A percentile compares a stretch with the other conserved stretches of the same genome.
Evolutionary conservation across 2,113 vertebrate species (phyloP).

Genomic region (Salvator merianae): DNA sequence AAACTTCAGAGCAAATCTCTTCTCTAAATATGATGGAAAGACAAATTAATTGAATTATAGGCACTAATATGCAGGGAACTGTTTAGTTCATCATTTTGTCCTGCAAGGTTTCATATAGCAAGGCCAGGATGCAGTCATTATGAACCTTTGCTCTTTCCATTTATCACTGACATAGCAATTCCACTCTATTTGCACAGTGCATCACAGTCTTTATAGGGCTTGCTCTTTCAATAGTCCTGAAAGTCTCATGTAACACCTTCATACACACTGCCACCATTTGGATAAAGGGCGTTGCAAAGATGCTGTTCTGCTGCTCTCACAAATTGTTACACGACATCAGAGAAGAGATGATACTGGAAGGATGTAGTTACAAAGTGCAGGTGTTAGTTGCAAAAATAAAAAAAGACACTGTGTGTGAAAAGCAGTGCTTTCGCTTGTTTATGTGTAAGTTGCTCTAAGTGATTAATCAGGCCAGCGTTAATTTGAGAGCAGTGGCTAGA

Average conservation of each 20-base stretch:
- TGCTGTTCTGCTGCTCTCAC: background rate
- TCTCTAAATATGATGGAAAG: slow-evolving; percentile 7
- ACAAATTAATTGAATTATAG: slow-evolving; percentile 18
- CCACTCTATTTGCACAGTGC: background rate
- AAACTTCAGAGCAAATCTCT: background rate
- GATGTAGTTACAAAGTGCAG: too few species aligned
- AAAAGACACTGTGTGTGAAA: too few species aligned
- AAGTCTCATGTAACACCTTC: background rate
- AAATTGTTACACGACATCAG: background rate
- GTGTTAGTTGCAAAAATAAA: too few species aligned
- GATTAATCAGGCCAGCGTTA: too few species aligned
- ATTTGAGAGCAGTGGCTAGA: too few species aligned
- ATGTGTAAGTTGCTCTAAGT: too few species aligned
- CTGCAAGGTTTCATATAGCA: slow-evolving; percentile 5
- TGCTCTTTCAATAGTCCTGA: background rate
- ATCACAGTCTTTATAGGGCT: background rate
- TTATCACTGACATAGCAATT: slow-evolving; percentile 9
- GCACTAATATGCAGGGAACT: background rate
- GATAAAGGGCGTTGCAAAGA: background rate
- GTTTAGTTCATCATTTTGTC: slow-evolving; percentile 2
- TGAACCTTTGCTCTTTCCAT: background rate
- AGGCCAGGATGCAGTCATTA: slow-evolving; percentile 3
- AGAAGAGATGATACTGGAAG: background rate
- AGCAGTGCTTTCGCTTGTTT: too few species aligned
- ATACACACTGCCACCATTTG: background rate